Conservation (phyloP, 2,797 vertebrate species). For the Urocyon cinereoargenteus region DNA sequence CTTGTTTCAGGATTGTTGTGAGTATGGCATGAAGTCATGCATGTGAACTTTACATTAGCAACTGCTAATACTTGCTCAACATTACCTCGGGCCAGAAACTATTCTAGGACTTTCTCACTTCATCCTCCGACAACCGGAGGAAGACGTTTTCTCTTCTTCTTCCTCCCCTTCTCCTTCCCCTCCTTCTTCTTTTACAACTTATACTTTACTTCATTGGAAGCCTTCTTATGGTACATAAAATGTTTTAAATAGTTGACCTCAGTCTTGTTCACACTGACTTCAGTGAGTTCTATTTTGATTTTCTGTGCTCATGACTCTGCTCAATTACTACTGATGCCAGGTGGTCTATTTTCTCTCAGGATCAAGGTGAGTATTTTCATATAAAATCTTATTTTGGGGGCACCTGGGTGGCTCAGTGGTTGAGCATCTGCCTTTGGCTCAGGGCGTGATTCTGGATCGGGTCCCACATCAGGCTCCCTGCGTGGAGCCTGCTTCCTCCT, state of each 20-base stretch:
- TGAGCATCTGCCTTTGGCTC: no score
- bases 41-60: not conserved
- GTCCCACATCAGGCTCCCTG: no score
- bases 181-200: not conserved
- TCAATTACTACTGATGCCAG: slow-evolving; percentile 68
- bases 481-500: no score
- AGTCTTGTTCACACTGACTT: not conserved
- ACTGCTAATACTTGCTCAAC: not conserved
- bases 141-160: not conserved
- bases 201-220: not conserved
- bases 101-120: not conserved
- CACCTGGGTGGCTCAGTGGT: no score
- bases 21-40: not conserved
- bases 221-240: not conserved
- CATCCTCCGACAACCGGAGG: not conserved
- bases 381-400: slow-evolving; percentile 73
- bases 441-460: accelerated
- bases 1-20: not conserved
- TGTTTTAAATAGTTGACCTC: not conserved
- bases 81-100: not conserved
- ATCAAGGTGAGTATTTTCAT: slow-evolving; percentile 87
- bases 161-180: not conserved
- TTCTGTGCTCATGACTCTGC: slow-evolving; percentile 5
- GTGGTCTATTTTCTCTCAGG: slow-evolving; percentile 77
- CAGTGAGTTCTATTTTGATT: not conserved